phyloP scores from a whole-genome alignment of 2,113 vertebrate species.

The Gymnocephalus cernua region DNA sequence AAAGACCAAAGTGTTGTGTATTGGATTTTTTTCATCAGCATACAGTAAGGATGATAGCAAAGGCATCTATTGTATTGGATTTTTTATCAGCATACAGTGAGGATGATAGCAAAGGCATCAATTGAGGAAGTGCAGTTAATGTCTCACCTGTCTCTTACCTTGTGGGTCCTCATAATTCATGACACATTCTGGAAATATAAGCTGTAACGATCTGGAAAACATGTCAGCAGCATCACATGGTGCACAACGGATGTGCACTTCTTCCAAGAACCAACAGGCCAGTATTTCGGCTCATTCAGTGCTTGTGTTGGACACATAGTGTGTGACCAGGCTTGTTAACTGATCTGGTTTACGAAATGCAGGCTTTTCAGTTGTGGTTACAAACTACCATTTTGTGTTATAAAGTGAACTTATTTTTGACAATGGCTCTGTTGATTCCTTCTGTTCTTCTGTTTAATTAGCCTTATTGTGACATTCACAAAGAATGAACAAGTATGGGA shows the following conservation, averaged over 20 bases:
- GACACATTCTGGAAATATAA: not conserved
- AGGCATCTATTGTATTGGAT: not conserved
- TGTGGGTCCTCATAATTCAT: conserved; percentile 29
- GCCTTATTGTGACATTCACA: not conserved
- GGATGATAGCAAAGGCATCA: not conserved
- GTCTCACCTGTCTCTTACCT: conserved; percentile 1
- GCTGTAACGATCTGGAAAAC: conserved; percentile 40
- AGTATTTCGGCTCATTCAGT: not conserved
- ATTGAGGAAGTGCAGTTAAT: conserved; percentile 20
- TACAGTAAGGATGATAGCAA: not conserved
- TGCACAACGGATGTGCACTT: conserved; percentile 1
- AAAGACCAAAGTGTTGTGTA: not conserved
- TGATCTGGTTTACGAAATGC: conserved; percentile 2
- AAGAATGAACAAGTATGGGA: not conserved
- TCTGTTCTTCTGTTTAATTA: not conserved
- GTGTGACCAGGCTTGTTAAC: not conserved
- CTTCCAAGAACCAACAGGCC: conserved; percentile 42
- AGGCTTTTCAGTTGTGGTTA: not conserved
- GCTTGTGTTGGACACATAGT: conserved; percentile 4
- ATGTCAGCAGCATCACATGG: conserved; percentile 38
- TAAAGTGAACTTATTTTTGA: not conserved
- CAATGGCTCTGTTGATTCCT: not conserved
- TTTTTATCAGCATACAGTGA: conserved; percentile 22
- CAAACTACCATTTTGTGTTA: not conserved
- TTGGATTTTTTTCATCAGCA: conserved; percentile 17